Conservation (phyloP, 2,888 invertebrate genomes). For the Thysanoteuthis rhombus region DNA sequence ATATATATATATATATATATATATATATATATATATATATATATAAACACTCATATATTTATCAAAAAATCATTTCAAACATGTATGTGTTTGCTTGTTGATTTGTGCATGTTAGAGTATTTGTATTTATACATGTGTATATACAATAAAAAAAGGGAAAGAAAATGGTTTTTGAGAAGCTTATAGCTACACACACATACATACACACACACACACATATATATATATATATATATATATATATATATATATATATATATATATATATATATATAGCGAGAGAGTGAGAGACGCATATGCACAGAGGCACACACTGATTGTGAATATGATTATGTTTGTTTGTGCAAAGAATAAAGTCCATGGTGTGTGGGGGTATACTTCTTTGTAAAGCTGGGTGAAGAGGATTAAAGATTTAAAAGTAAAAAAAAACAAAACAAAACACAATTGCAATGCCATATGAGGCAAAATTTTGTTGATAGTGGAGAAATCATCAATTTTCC, state of each 20-base stretch:
- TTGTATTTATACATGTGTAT: neutral
- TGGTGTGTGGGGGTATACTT: neutral
- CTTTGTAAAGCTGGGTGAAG: neutral
- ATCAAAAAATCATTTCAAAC: too few species aligned
- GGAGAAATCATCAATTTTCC: neutral
- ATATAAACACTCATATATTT: too few species aligned
- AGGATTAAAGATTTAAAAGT: neutral
- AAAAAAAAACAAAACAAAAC: too few species aligned
- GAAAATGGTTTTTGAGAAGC: too few species aligned
- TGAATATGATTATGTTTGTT: neutral
- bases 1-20: neutral
- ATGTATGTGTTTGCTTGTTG: too few species aligned
- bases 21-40: neutral
- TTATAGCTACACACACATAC: too few species aligned
- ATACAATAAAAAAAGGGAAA: too few species aligned
- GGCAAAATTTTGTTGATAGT: neutral
- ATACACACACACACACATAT: neutral
- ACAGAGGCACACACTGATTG: too few species aligned
- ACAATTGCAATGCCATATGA: neutral
- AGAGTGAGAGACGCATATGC: neutral
- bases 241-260: neutral
- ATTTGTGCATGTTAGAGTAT: too few species aligned
- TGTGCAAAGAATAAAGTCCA: neutral
- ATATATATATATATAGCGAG: neutral
- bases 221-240: constrained; percentile 23